Evolutionary conservation across 2,888 invertebrate genomes (phyloP).

Genomic region (Nesidiocoris tenuis): DNA sequence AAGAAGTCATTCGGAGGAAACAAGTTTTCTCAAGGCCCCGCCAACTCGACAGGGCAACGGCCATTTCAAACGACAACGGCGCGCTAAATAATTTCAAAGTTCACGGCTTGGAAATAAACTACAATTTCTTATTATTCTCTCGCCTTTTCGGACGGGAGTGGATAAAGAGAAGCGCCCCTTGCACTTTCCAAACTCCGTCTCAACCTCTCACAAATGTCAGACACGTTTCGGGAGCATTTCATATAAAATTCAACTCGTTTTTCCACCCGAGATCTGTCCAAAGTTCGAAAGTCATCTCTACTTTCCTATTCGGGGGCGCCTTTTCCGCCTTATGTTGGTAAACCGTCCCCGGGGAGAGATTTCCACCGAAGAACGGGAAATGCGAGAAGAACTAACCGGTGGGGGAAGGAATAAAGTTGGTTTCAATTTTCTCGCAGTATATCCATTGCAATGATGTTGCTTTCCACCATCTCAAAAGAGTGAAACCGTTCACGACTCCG

Average conservation of each 20-base stretch:
- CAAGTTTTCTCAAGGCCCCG: neutral
- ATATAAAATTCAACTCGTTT: slow-evolving; percentile 37
- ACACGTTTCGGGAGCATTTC: slow-evolving; percentile 37
- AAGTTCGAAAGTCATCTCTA: neutral
- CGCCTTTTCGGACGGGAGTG: neutral
- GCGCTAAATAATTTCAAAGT: slow-evolving; percentile 31
- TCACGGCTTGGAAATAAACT: slow-evolving; percentile 35
- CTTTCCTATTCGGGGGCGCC: neutral
- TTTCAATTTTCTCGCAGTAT: neutral
- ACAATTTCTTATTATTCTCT: slow-evolving; percentile 34
- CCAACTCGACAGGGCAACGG: neutral
- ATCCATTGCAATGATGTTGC: neutral
- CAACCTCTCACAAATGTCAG: slow-evolving; percentile 8
- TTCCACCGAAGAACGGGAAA: neutral
- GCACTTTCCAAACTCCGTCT: neutral
- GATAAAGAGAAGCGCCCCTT: neutral
- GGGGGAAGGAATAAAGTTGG: neutral
- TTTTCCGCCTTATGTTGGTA: neutral
- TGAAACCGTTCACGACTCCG: no score
- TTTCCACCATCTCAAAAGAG: no score
- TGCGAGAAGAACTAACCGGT: neutral
- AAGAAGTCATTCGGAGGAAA: slow-evolving; percentile 3
- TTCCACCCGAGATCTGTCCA: neutral
- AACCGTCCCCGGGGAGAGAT: slow-evolving; percentile 25
- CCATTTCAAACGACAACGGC: slow-evolving; percentile 1